Evolutionary conservation across 1,140 invertebrate species (phyloP), one percentile per base, ranked within the genome.

Genomic region (Gonatopus flavifemur): DNA sequence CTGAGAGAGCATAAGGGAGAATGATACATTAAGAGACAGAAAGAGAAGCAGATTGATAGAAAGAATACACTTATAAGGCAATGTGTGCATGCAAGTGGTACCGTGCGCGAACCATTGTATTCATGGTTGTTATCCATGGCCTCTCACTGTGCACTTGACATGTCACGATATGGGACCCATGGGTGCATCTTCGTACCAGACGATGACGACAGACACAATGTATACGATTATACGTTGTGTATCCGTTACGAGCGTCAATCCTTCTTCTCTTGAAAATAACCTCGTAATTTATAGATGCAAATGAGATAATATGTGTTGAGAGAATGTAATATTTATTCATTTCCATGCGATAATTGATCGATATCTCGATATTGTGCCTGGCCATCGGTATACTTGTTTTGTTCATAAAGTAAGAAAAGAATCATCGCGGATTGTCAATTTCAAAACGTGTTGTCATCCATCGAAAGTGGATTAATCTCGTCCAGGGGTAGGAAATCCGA

Each of bases 71-170:
- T 61, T 44, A 53, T 47, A 20, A 56, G 56, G 54, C 48, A 39
- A 22, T 37, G 44, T 57, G n/a, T 47, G 28, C 30, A n/a, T 36
- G 61, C 64, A 59, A 69, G 65, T 63, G 62, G 66, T 67, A 67
- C 63, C 62, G 62, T 55, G 49, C 52, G 56, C 52, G 52, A 52
- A 43, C 54, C 36, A 63, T 64, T 68, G 59, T 62, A 43, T 57
- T 52, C 57, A 52, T 42, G 52, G 32, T 57, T 42, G 38, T 60
- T 58, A 40, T 59, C 43, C 41, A 44, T 32, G 44, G 21, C 18
- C 30, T 54, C 41, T 51, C 41, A 35, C 37, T 41, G 33, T 44
- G 25, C 50, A 55, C 53, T 64, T 50, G 60, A 55, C 54, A 21
- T 43, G 40, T 47, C 33, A 35, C 43, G n/a, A 18, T 45, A 63